Percentiles rank a stretch among this genome's conserved stretches.
Evolutionary conservation across 2,888 invertebrate species (phyloP).

Genomic region (Apamea crenata): DNA sequence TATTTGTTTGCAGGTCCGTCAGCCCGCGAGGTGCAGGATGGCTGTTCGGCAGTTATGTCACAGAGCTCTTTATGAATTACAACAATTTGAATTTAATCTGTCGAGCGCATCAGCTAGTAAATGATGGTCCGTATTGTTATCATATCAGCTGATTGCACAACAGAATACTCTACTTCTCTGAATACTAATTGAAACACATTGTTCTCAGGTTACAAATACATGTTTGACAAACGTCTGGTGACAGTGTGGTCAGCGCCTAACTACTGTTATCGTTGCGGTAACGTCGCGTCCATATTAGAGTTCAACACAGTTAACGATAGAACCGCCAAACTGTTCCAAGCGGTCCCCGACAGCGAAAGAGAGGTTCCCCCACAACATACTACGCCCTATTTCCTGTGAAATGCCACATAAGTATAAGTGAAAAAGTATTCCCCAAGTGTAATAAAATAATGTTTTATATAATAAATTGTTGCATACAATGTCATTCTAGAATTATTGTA

Average conservation of each 20-base stretch:
- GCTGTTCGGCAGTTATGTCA: conserved; percentile 98
- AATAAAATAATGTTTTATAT: conserved; percentile 78
- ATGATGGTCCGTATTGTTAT: conserved; percentile 94
- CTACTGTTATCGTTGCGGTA: conserved; percentile 99
- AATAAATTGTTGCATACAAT: conserved; percentile 82
- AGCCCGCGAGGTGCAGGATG: conserved; percentile 99
- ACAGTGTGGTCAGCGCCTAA: conserved; percentile 99
- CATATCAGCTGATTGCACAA: background rate
- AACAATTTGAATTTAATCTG: conserved; percentile 98
- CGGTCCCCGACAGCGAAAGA: conserved; percentile 98
- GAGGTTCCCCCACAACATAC: conserved; percentile 97
- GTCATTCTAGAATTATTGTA: conserved; percentile 17
- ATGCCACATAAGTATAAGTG: conserved; percentile 70
- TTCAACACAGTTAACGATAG: conserved; percentile 95
- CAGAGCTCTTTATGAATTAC: conserved; percentile 97
- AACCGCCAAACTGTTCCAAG: conserved; percentile 96
- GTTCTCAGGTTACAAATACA: conserved; percentile 97
- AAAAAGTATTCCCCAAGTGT: conserved; percentile 78
- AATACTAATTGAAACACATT: conserved; percentile 19
- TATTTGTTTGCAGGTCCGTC: conserved; percentile 91
- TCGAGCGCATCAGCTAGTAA: conserved; percentile 99
- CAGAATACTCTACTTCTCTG: background rate
- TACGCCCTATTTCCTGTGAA: conserved; percentile 98
- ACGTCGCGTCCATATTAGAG: conserved; percentile 98
- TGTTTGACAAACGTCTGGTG: conserved; percentile 99